A percentile compares a stretch with the other conserved stretches of the same genome.
Evolutionary conservation across 1,140 invertebrate genomes (phyloP).

Genomic region (Caenorhabditis brenneri): DNA sequence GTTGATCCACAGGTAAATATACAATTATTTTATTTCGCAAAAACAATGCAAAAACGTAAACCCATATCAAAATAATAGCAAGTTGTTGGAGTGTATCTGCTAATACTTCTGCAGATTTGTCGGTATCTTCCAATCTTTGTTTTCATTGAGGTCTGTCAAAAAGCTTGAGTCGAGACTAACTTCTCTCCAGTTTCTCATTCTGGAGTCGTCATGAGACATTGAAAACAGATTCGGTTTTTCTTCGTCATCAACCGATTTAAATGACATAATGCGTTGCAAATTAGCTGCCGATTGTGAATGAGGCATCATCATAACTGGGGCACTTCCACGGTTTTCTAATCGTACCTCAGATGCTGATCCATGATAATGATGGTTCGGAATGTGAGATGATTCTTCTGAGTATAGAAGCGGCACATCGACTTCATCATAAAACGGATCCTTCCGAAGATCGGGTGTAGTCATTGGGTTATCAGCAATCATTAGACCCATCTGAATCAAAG

Average conservation of each 20-base stretch:
- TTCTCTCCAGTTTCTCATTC: constrained; percentile 31
- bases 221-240: not conserved
- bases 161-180: constrained; percentile 12
- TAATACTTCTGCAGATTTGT: constrained; percentile 10
- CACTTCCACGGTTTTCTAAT: not conserved
- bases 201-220: constrained; percentile 28
- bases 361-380: constrained; percentile 26
- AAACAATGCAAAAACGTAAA: not conserved
- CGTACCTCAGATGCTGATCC: constrained; percentile 25
- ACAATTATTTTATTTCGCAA: not conserved
- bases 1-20: constrained; percentile 49
- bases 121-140: constrained; percentile 1
- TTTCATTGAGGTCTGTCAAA: constrained; percentile 16
- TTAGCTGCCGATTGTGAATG: constrained; percentile 20
- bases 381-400: constrained; percentile 49
- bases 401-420: constrained; percentile 46
- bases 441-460: constrained; percentile 46
- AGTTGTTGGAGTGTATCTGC: not conserved
- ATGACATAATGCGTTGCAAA: constrained; percentile 1
- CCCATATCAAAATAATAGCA: not conserved
- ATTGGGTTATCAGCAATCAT: constrained; percentile 51
- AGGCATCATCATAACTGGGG: constrained; percentile 11
- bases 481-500: constrained; percentile 50
- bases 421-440: constrained; percentile 54
- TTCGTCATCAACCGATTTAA: not conserved